Evolutionary conservation across 1,140 invertebrate genomes (phyloP), one percentile per base, ranked within the genome.

Genomic region (Anastrepha ludens): DNA sequence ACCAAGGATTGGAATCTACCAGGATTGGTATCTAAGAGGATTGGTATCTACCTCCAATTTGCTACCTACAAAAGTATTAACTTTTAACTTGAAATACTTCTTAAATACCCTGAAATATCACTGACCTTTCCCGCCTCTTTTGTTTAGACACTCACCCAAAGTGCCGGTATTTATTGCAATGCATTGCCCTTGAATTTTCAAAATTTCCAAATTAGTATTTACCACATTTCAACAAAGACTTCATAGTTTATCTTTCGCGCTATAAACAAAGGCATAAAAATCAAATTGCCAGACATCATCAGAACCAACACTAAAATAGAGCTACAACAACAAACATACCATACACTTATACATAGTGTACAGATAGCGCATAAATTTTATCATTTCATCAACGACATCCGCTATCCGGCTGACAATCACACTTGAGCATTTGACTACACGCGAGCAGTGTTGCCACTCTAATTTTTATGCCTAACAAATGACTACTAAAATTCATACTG

Each of bases 341-440:
- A 55, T 50, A 8, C 47, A 50, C 17, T 55, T 55, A 41, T 81
- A 81, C 74, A 81, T 81, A 81, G 74, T 50, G 13, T 20, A 81
- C 47, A 81, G 47, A 5, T n/a, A 58, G 74, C 17, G 74, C 74
- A 81, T 81, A 81, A 50, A 81, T 81, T 81, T 81, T 81, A 81
- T 81, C 50, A 81, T 81, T 81, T 81, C 47, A 81, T 81, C 74
- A 81, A 81, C 74, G 74, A 81, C 74, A 81, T 81, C 74, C 74
- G 74, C 74, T n/a, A 81, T 81, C 74, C 74, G 47, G 47, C 50
- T 81, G 74, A 81, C 74, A 81, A 29, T 29, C n/a, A 81, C 47
- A 13, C 47, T 81, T n/a, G 74, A 81, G 29, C n/a, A 55, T 47
- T 81, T 81, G 74, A 81, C 17, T n/a, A 3, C 41, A 8, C n/a